These are phyloP conservation scores for Bos taurus DNA, from an alignment of 2,113 vertebrate species.

Conservation along the genomic window DNA sequence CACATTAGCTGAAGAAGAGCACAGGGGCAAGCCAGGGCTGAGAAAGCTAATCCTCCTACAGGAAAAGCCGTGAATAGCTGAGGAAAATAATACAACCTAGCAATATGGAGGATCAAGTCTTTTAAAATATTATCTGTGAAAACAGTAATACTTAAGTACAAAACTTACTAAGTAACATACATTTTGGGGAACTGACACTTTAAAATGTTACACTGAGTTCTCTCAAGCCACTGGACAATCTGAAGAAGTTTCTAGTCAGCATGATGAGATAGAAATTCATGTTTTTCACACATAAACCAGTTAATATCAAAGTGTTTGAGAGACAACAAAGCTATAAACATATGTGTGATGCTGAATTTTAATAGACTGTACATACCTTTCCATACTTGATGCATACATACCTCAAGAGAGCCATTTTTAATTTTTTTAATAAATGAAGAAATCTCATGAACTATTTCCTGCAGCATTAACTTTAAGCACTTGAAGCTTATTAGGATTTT, in stretches of 20 bases:
- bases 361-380: neutral
- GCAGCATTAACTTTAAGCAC: neutral
- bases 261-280: neutral
- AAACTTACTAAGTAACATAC: neutral
- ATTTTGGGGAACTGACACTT: neutral
- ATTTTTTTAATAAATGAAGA: neutral
- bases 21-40: neutral
- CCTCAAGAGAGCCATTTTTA: neutral
- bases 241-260: neutral
- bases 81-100: neutral
- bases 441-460: neutral
- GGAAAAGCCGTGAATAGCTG: neutral
- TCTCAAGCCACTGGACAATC: neutral
- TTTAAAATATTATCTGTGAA: neutral
- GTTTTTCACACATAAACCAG: neutral
- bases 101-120: neutral
- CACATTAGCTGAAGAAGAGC: neutral
- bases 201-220: neutral
- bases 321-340: neutral
- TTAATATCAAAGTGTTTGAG: neutral
- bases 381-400: neutral
- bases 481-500: conserved; percentile 6
- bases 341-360: neutral
- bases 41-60: neutral
- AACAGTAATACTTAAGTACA: neutral